A percentile compares a stretch with the other conserved stretches of the same genome.
These are phyloP conservation scores for Xestia rhomboidea DNA, from an alignment of 2,888 invertebrate genomes.

Conservation along the genomic window DNA sequence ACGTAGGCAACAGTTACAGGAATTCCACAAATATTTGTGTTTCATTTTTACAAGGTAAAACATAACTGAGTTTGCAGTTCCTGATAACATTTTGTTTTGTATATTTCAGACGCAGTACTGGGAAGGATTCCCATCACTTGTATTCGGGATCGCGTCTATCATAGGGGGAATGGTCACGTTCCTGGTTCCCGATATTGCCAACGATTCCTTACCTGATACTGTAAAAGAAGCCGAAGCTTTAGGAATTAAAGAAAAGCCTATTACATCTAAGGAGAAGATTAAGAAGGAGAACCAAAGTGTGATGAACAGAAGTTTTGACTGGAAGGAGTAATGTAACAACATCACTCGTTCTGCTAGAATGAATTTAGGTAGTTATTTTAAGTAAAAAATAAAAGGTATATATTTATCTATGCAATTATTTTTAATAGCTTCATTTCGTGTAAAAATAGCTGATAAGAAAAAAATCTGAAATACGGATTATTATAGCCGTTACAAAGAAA, in stretches of 20 bases:
- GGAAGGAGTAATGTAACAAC: slow-evolving; percentile 41
- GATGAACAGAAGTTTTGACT: slow-evolving; percentile 54
- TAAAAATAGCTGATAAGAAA: neutral
- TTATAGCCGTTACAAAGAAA: neutral
- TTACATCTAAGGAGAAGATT: slow-evolving; percentile 26
- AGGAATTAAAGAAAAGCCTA: slow-evolving; percentile 66
- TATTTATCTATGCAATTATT: neutral
- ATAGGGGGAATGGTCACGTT: slow-evolving; percentile 80
- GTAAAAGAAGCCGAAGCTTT: slow-evolving; percentile 81
- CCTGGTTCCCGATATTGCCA: slow-evolving; percentile 79
- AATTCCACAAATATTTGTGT: neutral
- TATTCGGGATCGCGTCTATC: slow-evolving; percentile 79
- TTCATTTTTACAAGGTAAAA: neutral
- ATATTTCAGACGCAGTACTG: slow-evolving; percentile 81
- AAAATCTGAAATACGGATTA: neutral
- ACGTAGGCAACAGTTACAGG: neutral
- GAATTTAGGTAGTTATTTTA: neutral
- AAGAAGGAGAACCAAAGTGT: slow-evolving; percentile 30
- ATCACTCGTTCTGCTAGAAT: neutral
- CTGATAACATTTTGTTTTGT: neutral
- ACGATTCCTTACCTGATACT: slow-evolving; percentile 81
- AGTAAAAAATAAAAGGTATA: neutral
- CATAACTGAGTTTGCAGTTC: neutral
- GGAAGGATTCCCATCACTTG: slow-evolving; percentile 81
- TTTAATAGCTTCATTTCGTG: neutral